phyloP scores from a whole-genome alignment of 2,888 invertebrate genomes.

The Erebia epiphron region DNA sequence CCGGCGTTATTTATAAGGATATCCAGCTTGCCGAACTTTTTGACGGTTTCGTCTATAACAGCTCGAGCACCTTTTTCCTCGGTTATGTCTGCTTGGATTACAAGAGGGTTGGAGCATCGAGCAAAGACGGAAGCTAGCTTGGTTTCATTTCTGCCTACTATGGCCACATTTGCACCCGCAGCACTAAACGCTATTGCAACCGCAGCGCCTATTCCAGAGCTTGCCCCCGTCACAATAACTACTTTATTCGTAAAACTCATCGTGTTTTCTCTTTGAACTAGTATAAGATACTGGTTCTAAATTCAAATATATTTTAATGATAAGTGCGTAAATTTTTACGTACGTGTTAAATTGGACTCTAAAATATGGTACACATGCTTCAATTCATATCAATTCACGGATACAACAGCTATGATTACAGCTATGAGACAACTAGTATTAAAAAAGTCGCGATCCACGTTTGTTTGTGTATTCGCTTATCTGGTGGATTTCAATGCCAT shows the following conservation, averaged over 20 bases:
- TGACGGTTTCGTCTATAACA: slow-evolving; percentile 42
- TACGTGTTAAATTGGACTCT: too few species aligned
- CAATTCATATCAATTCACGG: too few species aligned
- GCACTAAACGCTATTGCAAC: slow-evolving; percentile 43
- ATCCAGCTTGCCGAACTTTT: slow-evolving; percentile 46
- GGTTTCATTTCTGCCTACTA: slow-evolving; percentile 43
- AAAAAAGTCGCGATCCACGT: too few species aligned
- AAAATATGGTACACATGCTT: too few species aligned
- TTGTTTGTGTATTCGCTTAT: too few species aligned
- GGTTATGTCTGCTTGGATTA: slow-evolving; percentile 45
- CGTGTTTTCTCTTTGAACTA: not conserved
- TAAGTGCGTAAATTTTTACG: not conserved
- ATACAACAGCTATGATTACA: too few species aligned
- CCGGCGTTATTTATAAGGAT: slow-evolving; percentile 52
- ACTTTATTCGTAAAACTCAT: slow-evolving; percentile 48
- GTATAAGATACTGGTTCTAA: not conserved
- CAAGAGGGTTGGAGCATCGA: slow-evolving; percentile 35
- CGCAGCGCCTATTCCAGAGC: slow-evolving; percentile 49
- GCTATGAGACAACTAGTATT: too few species aligned
- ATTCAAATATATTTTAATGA: not conserved
- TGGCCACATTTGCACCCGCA: slow-evolving; percentile 43
- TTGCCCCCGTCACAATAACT: slow-evolving; percentile 48
- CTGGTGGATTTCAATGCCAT: too few species aligned
- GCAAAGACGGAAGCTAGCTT: slow-evolving; percentile 39
- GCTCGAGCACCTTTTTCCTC: slow-evolving; percentile 41